Base-by-base conservation (phyloP, 2,797 vertebrate species). In the Rousettus madagascariensis region DNA sequence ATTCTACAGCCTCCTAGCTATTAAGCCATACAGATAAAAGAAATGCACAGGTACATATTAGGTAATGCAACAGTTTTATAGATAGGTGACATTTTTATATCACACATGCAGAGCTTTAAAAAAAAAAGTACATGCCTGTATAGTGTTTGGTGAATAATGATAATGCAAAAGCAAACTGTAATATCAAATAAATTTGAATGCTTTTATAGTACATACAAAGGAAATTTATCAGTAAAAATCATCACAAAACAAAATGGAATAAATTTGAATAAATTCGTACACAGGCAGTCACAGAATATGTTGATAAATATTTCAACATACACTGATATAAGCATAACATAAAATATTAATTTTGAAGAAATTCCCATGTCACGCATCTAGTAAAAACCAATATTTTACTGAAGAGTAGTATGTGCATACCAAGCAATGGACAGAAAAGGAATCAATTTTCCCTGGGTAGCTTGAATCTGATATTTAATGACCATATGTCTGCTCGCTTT, bases 281-380 rank as follows among this genome's bases (percentile, higher is more conserved):
- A 86, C 26, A 92, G 72, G 88, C 68, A 92, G 41, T 79, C 77
- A 55, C 36, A 95, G 46, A 63, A 69, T 13, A 6, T 41, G 10
- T 90, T 95, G 92, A 94, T 96, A 95, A 96, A 94, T 92, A 96
- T 95, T 96, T 96, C 61, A 90, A 41, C 43, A 66, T 96, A 72
- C 96, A 69, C 30, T 11, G 80, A 94, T 90, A 84, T 17, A 90
- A 92, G 38, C 61, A 57, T 79, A 86, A 82, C 68, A 91, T 86
- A 90, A 91, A 95, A 84, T 95, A 93, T 85, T 95, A 90, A 90
- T 93, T 95, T 95, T 82, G 80, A 87, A 91, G 90, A 68, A 78
- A 87, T 92, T 80, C 66, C 77, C 88, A 0, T 63, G 66, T 65
- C 28, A 24, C 15, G 2, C 20, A 22, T 85, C 69, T 41, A 92